Evolutionary conservation across 2,797 vertebrate genomes (phyloP), one percentile per base, ranked within the genome.

Genomic region (Diceros bicornis): DNA sequence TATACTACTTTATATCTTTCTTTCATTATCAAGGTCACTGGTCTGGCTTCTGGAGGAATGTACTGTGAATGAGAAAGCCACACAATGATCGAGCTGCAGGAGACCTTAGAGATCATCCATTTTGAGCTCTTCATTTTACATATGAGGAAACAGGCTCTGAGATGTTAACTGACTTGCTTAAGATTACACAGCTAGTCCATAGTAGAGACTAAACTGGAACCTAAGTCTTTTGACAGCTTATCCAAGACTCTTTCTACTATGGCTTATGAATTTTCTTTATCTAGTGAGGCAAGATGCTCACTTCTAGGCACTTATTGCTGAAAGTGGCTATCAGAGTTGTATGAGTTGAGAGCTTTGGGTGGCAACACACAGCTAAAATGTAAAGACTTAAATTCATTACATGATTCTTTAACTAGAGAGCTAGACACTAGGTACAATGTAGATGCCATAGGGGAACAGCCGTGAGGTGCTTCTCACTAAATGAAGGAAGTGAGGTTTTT

Each of bases 371-470:
- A 89, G 34, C 44, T 72, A 64, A 95, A 77, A 91, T 16, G 20
- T 89, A 72, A 72, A 86, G 37, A 81, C 25, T 86, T 85, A 89
- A 78, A 34, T 81, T 52, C 11, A 37, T 44, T 50, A n/a, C 29
- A 47, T 52, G 85, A 59, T 77, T 94, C 16, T 92, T 96, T 81
- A 78, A 72, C 20, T 89, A 81, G 74, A 96, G 50, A 81, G 52
- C 25, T 37, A 77, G 59, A 47, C 32, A 27, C 6, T 32, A 47
- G 37, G 29, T 25, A 32, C 50, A 93, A 7, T n/a, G n/a, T 74
- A 59, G 44, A 83, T 11, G 64, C 55, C 44, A 34, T 7, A 83
- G 37, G 29, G 41, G 4, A 72, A 27, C 25, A 64, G 18, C 16
- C 86, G 12, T 41, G 79, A 37, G n/a, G 27, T 29, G 23, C 13